Evolutionary conservation across 1,140 invertebrate species (phyloP).

Genomic region (Drosophila pallidifrons): DNA sequence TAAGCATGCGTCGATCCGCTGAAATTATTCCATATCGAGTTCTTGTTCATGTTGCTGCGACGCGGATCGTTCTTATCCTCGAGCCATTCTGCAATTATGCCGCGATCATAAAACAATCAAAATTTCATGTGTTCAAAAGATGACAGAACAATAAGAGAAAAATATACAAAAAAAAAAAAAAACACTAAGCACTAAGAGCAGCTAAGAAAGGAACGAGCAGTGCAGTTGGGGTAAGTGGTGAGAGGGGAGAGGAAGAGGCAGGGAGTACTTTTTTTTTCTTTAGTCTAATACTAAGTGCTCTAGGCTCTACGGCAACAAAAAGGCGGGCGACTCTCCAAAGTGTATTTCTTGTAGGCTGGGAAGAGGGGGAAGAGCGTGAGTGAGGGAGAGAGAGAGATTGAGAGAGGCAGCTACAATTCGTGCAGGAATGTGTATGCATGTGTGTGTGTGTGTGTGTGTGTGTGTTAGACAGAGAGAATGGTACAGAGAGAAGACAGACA

Average conservation of each 20-base stretch:
- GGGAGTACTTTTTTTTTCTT: background rate
- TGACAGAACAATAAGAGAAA: background rate
- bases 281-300: slow-evolving; percentile 25
- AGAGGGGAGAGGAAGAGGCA: background rate
- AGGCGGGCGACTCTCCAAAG: background rate
- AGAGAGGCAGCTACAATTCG: slow-evolving; percentile 9
- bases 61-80: slow-evolving; percentile 81
- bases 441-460: background rate
- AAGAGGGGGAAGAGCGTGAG: background rate
- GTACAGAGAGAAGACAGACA: slow-evolving; percentile 10
- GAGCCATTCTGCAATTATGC: slow-evolving; percentile 74
- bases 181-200: background rate
- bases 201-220: slow-evolving; percentile 8
- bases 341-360: background rate
- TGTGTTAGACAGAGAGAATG: background rate
- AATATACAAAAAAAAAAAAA: too few species aligned
- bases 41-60: slow-evolving; percentile 84
- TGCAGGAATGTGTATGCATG: slow-evolving; percentile 5
- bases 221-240: background rate
- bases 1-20: slow-evolving; percentile 90
- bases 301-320: slow-evolving; percentile 6
- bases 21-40: slow-evolving; percentile 87
- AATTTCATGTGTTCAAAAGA: background rate
- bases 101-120: slow-evolving; percentile 10
- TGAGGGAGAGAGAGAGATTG: background rate